Base-by-base conservation (phyloP, 2,113 vertebrate species). In the Coptodon rendalli region DNA sequence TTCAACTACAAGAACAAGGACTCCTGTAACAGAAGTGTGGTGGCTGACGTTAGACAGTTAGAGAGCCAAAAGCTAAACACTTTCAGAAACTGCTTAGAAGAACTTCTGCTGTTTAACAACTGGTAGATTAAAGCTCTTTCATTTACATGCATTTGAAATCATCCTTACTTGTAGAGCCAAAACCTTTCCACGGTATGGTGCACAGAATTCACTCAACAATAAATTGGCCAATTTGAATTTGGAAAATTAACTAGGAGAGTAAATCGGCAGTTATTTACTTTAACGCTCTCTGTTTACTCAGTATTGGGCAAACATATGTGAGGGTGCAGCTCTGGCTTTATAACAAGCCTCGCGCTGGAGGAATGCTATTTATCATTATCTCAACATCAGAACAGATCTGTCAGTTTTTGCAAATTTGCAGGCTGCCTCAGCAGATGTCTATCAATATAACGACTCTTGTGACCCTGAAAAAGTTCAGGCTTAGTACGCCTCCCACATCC, bases 361-460 rank as follows among this genome's bases (percentile, higher is more conserved):
- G 11, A 78, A 71, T n/a, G 83, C 81, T 86, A 92, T 94, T 84
- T 53, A 91, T 95, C 91, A 89, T 89, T 61, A 91, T 93, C 91
- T 71, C 53, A 27, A 53, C 86, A 84, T 86, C 86, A 13, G 17
- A 88, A 53, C 84, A 83, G 84, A 92, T 85, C 87, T 92, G 90
- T 92, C 92, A 90, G 84, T 84, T 92, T 89, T 73, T 82, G 81
- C 68, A 87, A 80, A 90, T 89, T 34, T 66, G 48, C 84, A 22
- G 29, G 27, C 90, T 7, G 61, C 90, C 84, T 90, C 90, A 93
- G 89, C 93, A 93, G 94, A 92, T 93, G 94, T 91, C 86, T 79
- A 84, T 95, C 92, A 91, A 87, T 54, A 79, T 53, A 89, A 91
- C 63, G 22, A 88, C 84, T 91, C 63, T 76, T 29, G 13, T 82